Evolutionary conservation across 2,113 vertebrate species (phyloP), one percentile per base, ranked within the genome.

Genomic region (Murina feae): DNA sequence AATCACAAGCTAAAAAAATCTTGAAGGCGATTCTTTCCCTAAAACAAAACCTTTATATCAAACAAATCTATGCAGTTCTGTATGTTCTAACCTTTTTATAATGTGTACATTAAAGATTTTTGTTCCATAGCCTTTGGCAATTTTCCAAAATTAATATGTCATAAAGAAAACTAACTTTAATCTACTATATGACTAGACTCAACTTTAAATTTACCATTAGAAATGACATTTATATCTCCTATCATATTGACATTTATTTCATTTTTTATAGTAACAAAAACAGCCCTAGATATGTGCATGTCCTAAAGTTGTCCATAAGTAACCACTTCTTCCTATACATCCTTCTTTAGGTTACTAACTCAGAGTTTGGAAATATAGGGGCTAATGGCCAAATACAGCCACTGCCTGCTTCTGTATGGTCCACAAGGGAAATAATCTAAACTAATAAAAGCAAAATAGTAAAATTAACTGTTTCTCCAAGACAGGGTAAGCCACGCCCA

Each of bases 81-180:
- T 72, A 44, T 20, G 10, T 89, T 91, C 86, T 7, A 94, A 93
- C 94, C 83, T 93, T 96, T 51, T 75, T 81, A 86, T 82, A 89
- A 89, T 75, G 42, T 94, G 68, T 95, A 93, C 97, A 97, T 97
- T 95, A 96, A 96, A 75, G 85, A 60, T 96, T 97, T 97, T 97
- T 95, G 91, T 82, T 97, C 95, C 87, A 94, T 9, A 93, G 92
- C 80, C 93, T 63, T 80, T 89, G 95, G 86, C 93, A 96, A 97
- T 93, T 42, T 96, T 94, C 96, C 75, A 95, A 75, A 81, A 94
- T 98, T 97, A 97, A 95, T 90, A 97, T 96, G 93, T 96, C 95
- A 98, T 85, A 94, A 85, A 93, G 93, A 96, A 98, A 96, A 97
- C 71, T 86, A 96, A 91, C 68, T 98, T 97, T 97, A 97, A 98